Conservation (phyloP, 2,113 vertebrate species). For the Drymodes brunneopygia region DNA sequence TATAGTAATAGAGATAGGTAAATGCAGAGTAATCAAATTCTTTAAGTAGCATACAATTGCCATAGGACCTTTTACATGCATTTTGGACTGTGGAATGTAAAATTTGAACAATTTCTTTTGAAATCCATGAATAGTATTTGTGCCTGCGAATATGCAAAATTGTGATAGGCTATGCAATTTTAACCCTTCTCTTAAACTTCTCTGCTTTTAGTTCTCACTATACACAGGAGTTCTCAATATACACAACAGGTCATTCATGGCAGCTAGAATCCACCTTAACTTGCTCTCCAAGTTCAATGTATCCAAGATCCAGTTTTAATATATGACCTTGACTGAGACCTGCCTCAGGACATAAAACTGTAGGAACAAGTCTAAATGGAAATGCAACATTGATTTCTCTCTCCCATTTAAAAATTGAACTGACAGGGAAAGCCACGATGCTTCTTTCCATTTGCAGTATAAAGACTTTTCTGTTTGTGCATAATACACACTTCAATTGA, state of each 20-base stretch:
- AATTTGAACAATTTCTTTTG: not conserved
- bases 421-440: not conserved
- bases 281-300: not conserved
- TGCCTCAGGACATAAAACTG: not conserved
- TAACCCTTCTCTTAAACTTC: not conserved
- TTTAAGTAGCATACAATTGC: not conserved
- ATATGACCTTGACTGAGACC: not conserved
- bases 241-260: not conserved
- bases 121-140: not conserved
- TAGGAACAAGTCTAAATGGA: constrained; percentile 15
- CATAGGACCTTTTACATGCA: not conserved
- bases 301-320: not conserved
- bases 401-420: not conserved
- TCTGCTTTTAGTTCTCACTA: not conserved
- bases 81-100: not conserved
- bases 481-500: not conserved
- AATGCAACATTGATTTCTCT: not conserved
- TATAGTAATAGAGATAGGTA: not conserved
- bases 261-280: not conserved
- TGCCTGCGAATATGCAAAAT: not conserved
- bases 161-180: not conserved
- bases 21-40: not conserved
- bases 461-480: not conserved
- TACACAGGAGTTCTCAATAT: not conserved
- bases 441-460: not conserved